A percentile compares a stretch with the other conserved stretches of the same genome.
phyloP scores from a whole-genome alignment of 2,888 invertebrate genomes.

The Opisthograptis luteolata region DNA sequence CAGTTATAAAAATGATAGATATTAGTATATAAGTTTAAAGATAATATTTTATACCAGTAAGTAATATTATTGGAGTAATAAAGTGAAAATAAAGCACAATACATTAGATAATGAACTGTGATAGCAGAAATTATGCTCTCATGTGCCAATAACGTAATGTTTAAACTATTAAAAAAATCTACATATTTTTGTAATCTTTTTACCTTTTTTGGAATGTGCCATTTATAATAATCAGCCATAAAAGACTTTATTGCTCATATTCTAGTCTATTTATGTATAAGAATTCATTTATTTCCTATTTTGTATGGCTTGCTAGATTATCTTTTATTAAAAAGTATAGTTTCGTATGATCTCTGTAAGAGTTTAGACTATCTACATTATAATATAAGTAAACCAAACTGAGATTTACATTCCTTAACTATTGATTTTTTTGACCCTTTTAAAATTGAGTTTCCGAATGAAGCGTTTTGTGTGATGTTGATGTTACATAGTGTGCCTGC shows the following conservation, averaged over 20 bases:
- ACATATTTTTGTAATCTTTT: constrained; percentile 12
- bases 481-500: constrained; percentile 30
- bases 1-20: constrained; percentile 6
- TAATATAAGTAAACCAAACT: constrained; percentile 50
- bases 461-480: constrained; percentile 54
- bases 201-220: constrained; percentile 58
- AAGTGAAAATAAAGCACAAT: constrained; percentile 62
- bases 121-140: constrained; percentile 64
- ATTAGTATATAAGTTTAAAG: constrained; percentile 37
- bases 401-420: constrained; percentile 64
- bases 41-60: constrained; percentile 41
- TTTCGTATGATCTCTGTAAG: constrained; percentile 58
- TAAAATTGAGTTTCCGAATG: constrained; percentile 24
- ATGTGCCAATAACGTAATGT: constrained; percentile 61
- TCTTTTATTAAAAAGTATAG: constrained; percentile 13
- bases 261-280: constrained; percentile 76
- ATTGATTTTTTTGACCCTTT: constrained; percentile 39
- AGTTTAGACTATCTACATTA: constrained; percentile 48
- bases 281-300: constrained; percentile 22
- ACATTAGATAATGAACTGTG: constrained; percentile 66
- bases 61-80: constrained; percentile 45
- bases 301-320: constrained; percentile 17
- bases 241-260: constrained; percentile 80
- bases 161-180: too few relatives aligned
- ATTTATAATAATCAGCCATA: constrained; percentile 71